Evolutionary conservation across 1,140 invertebrate genomes (phyloP).

Genomic region (Leptinotarsa defecta): DNA sequence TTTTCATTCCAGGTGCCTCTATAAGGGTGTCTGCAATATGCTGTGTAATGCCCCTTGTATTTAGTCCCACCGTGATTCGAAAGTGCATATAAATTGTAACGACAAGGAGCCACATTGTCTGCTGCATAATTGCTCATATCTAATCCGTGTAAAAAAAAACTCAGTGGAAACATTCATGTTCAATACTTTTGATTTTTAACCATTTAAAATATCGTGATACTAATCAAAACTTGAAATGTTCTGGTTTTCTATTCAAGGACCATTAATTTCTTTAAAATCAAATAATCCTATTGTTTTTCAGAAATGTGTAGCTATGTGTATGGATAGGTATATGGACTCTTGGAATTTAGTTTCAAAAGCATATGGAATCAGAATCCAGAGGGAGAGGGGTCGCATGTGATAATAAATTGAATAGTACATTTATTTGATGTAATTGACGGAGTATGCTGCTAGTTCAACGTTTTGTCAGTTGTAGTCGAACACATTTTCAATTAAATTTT

Average conservation of each 20-base stretch:
- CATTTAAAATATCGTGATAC: no score
- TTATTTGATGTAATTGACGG: neutral
- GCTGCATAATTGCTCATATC: no score
- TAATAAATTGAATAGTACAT: slow-evolving; percentile 2
- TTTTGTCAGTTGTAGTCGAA: neutral
- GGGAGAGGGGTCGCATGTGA: slow-evolving; percentile 64
- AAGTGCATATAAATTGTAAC: no score
- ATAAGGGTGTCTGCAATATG: no score
- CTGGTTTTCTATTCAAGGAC: neutral
- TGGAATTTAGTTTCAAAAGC: slow-evolving; percentile 88
- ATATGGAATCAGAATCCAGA: slow-evolving; percentile 80
- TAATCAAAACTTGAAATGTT: no score
- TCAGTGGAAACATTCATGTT: no score
- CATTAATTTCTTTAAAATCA: neutral
- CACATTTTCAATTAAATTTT: neutral
- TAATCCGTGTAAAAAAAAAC: no score
- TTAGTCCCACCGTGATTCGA: no score
- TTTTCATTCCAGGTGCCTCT: no score
- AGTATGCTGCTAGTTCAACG: neutral
- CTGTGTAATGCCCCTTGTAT: no score
- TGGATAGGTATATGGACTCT: slow-evolving; percentile 97
- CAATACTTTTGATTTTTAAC: no score
- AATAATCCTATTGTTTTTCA: slow-evolving; percentile 58
- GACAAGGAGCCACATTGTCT: no score
- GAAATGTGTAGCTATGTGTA: slow-evolving; percentile 97